These are phyloP conservation scores for Deilephila porcellus DNA, from an alignment of 2,888 invertebrate genomes.

Conservation along the genomic window DNA sequence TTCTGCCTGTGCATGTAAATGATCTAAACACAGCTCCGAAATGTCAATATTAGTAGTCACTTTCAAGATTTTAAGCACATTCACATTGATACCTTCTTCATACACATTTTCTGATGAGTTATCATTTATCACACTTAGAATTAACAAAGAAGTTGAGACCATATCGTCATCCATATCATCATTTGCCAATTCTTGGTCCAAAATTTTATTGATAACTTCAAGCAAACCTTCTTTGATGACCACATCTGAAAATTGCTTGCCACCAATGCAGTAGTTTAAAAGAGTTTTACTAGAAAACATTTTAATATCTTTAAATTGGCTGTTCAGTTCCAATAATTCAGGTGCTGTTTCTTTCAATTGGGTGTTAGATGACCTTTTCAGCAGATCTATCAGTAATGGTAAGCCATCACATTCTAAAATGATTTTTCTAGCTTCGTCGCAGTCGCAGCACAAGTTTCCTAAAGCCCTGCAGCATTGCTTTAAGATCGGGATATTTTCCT, in stretches of 20 bases:
- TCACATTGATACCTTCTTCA: slow-evolving; percentile 81
- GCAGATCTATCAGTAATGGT: slow-evolving; percentile 68
- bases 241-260: slow-evolving; percentile 86
- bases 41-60: slow-evolving; percentile 89
- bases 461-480: slow-evolving; percentile 92
- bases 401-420: slow-evolving; percentile 81
- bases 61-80: slow-evolving; percentile 86
- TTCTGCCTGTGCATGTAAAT: slow-evolving; percentile 90
- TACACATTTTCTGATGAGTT: slow-evolving; percentile 86
- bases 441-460: slow-evolving; percentile 95
- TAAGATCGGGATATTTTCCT: slow-evolving; percentile 81
- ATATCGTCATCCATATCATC: slow-evolving; percentile 84
- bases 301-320: slow-evolving; percentile 80
- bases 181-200: slow-evolving; percentile 76
- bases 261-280: slow-evolving; percentile 91
- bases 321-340: too few species aligned
- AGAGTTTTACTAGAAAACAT: slow-evolving; percentile 89
- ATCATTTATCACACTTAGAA: slow-evolving; percentile 87
- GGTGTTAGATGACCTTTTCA: slow-evolving; percentile 63
- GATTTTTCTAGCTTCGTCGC: slow-evolving; percentile 87
- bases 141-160: slow-evolving; percentile 82
- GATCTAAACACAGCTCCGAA: slow-evolving; percentile 90
- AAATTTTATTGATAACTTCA: slow-evolving; percentile 79
- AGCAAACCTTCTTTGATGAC: slow-evolving; percentile 84
- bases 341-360: slow-evolving; percentile 56